These are phyloP conservation scores for Hirudinaria manillensis DNA, from an alignment of 2,888 invertebrate genomes.

Conservation along the genomic window DNA sequence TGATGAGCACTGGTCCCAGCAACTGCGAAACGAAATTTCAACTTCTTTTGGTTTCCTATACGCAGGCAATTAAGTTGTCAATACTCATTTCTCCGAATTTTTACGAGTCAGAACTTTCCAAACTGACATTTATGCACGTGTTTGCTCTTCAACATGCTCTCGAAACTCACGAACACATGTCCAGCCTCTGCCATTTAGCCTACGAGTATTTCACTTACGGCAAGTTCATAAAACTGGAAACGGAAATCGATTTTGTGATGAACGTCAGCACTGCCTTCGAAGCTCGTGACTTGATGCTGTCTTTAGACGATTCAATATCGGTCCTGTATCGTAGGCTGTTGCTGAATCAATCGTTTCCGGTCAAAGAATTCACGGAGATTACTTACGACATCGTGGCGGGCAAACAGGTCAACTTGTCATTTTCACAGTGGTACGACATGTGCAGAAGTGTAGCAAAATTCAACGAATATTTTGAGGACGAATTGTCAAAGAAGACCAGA, in stretches of 20 bases:
- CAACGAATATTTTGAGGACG: not conserved
- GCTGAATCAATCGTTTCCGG: not conserved
- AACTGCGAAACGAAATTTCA: not conserved
- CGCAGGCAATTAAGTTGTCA: not conserved
- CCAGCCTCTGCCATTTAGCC: constrained; percentile 8
- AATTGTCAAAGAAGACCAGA: not conserved
- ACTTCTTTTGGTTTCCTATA: not conserved
- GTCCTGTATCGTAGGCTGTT: not conserved
- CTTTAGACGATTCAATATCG: not conserved
- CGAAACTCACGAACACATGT: constrained; percentile 1
- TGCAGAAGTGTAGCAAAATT: not conserved
- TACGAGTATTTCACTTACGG: not conserved
- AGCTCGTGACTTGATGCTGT: not conserved
- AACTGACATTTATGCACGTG: not conserved
- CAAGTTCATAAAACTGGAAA: not conserved
- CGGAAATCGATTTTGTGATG: not conserved
- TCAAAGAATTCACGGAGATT: constrained; percentile 8
- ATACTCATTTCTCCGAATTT: constrained; percentile 12
- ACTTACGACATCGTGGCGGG: not conserved
- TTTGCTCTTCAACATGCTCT: constrained; percentile 16
- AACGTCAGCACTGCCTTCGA: constrained; percentile 10
- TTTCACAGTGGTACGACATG: not conserved
- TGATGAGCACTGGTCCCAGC: not conserved
- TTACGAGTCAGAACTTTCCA: constrained; percentile 20
- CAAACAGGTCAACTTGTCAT: not conserved